phyloP scores from a whole-genome alignment of 2,888 invertebrate genomes.

The Octonoba sinensis region DNA sequence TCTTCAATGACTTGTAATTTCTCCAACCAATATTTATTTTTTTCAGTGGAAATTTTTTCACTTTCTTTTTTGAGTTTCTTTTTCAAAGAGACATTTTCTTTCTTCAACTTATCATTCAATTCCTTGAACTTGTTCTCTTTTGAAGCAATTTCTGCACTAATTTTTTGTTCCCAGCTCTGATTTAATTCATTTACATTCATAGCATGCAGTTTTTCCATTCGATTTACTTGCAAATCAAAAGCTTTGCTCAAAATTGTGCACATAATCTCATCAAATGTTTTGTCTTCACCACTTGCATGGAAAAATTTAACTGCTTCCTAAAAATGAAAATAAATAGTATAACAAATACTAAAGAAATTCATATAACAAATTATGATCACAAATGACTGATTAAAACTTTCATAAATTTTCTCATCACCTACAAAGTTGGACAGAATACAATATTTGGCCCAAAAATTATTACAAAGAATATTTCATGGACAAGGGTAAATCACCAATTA shows the following conservation, averaged over 20 bases:
- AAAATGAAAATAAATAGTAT: neutral
- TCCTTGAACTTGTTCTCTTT: slow-evolving; percentile 11
- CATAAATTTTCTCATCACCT: too few species aligned
- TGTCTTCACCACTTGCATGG: neutral
- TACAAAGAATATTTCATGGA: too few species aligned
- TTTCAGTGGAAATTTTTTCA: slow-evolving; percentile 28
- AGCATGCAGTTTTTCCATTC: slow-evolving; percentile 23
- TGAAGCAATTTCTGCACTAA: slow-evolving; percentile 13
- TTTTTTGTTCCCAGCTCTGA: slow-evolving; percentile 49
- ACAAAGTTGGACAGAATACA: too few species aligned
- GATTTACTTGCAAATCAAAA: slow-evolving; percentile 22
- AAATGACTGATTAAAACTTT: too few species aligned
- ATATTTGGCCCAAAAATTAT: too few species aligned
- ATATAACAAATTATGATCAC: neutral
- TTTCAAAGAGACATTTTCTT: slow-evolving; percentile 20
- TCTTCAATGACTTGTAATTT: slow-evolving; percentile 27
- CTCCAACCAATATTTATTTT: slow-evolving; percentile 29
- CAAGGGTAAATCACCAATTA: too few species aligned
- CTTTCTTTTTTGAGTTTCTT: slow-evolving; percentile 31
- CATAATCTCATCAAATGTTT: slow-evolving; percentile 31
- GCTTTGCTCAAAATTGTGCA: slow-evolving; percentile 25
- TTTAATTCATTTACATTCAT: slow-evolving; percentile 18
- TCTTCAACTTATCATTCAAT: slow-evolving; percentile 32
- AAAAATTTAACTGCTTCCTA: slow-evolving; percentile 36
- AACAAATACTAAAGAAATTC: neutral